Base-by-base conservation (phyloP, 2,797 vertebrate species). In the Phalloptychus januarius region DNA sequence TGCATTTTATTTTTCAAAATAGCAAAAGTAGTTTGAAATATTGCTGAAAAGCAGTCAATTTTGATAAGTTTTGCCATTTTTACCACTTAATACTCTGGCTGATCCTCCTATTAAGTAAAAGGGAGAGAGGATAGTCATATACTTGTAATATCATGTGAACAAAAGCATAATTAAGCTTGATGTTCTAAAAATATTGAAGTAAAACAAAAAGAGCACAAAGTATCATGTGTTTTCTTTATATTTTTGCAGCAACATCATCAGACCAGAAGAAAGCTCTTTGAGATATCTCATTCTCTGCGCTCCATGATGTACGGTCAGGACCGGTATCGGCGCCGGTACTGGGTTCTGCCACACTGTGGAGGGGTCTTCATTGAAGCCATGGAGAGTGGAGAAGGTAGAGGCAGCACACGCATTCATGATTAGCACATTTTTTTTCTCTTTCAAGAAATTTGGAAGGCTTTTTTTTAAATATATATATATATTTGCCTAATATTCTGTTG, bases 231-330 rank as follows among this genome's bases (percentile, higher is more conserved):
- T 2, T 85, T 74, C 83, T 90, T 70, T 79, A 18, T 79, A 31
- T 44, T 28, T 18, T 72, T 72, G 91, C 94, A 99, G 98, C 98
- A 99, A 96, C 98, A 99, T 90, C 98, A 97, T 92, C 98, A 98
- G 92, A 97, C 97, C 91, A 96, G 98, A 79, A 96, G 94, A 92
- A 99, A 99, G 93, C 93, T 99, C 71, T 99, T 99, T 89, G 98
- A 99, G 85, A 97, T 98, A 11, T 98, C 98, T 2, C 98, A 99
- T 78, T 98, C 97, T 63, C 92, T 99, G 72, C 97, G 98, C 79
- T 98, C 98, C 0, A 97, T 98, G 97, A 97, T 97, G 96, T 99
- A 99, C 8, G 98, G 98, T 15, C 98, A 99, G 87, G 98, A 99
- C 88, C 97, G 98, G 2, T 99, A 97, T 85, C 96, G 96, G 61